These are phyloP conservation scores for Cebidichthys violaceus DNA, from an alignment of 2,113 vertebrate genomes.

Conservation along the genomic window DNA sequence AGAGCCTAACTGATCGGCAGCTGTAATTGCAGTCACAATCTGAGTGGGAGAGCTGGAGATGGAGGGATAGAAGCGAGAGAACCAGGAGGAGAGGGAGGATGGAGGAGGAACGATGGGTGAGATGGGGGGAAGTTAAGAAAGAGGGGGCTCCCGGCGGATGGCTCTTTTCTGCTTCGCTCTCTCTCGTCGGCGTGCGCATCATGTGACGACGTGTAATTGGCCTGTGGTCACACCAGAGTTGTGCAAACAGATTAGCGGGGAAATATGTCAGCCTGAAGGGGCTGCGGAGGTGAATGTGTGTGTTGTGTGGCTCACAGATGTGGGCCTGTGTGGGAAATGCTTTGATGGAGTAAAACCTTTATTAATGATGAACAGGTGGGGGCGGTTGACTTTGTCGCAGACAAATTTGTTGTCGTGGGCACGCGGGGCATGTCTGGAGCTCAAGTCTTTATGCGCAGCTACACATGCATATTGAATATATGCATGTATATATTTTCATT, in stretches of 20 bases:
- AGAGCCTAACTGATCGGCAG: conserved; percentile 69
- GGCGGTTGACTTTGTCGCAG: conserved; percentile 56
- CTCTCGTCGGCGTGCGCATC: conserved; percentile 56
- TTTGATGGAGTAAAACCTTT: conserved; percentile 69
- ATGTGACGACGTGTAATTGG: conserved; percentile 75
- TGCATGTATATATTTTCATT: conserved; percentile 26
- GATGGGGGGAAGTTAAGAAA: conserved; percentile 29
- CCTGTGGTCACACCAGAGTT: conserved; percentile 78
- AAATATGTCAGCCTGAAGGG: conserved; percentile 72
- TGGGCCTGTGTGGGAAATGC: conserved; percentile 74
- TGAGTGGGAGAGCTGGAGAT: conserved; percentile 31
- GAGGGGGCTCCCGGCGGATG: conserved; percentile 60
- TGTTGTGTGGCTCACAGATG: conserved; percentile 76
- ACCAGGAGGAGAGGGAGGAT: conserved; percentile 16
- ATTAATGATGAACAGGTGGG: conserved; percentile 76
- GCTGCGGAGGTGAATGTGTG: conserved; percentile 72
- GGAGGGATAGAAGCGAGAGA: conserved; percentile 13
- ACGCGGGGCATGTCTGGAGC: not conserved
- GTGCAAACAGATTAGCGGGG: conserved; percentile 82
- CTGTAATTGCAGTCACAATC: conserved; percentile 67
- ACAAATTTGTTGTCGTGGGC: conserved; percentile 51
- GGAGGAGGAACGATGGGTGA: conserved; percentile 16
- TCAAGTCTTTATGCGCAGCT: not conserved
- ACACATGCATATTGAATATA: conserved; percentile 6
- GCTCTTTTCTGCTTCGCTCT: conserved; percentile 46